Base-by-base conservation (phyloP, 2,888 invertebrate species). In the Metallyticus violacea region DNA sequence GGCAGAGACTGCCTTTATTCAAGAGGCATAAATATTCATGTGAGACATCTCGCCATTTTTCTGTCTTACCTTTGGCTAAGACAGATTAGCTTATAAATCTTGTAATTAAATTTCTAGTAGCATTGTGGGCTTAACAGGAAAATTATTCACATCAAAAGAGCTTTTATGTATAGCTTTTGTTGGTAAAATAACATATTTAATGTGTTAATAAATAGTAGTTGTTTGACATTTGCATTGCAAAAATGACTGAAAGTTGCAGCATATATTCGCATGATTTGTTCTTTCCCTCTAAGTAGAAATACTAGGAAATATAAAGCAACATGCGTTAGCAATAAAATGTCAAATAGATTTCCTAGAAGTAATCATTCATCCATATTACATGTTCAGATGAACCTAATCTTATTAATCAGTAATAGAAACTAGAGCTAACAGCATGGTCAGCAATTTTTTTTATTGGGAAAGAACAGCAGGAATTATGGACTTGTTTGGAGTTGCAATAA, bases 1-100 rank as follows among this genome's bases (percentile, higher is more conserved):
- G 81, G 76, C 9, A 87, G 30, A 77, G 85, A 79, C 40, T 86
- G 86, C 29, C 30, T 77, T 26, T 81, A 78, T 29, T 40, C 26
- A 62, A 86, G 82, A 82, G 77, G 62, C 26, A 26, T 26, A 22
- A 62, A 62, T 1, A 30, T 29, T 26, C 85, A 85, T n/a, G 85
- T 85, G 6, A 40, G 40, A 62, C 2, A 62, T 62, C 15, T 15
- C 22, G 3, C 40, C 9, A 15, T 62, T 15, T n/a, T n/a, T 62
- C 40, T 22, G 22, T 62, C 7, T 62, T 62, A 62, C 1, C 22
- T 15, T 3, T 62, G 40, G 15, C 4, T 62, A 1, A 15, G 9
- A 62, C n/a, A n/a, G n/a, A n/a, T n/a, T n/a, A n/a, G n/a, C n/a
- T n/a, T n/a, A n/a, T n/a, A n/a, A n/a, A n/a, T n/a, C n/a, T n/a